A percentile compares a stretch with the other conserved stretches of the same genome.
These are phyloP conservation scores for Phrynocephalus versicolor DNA, from an alignment of 2,113 vertebrate genomes.

Conservation along the genomic window DNA sequence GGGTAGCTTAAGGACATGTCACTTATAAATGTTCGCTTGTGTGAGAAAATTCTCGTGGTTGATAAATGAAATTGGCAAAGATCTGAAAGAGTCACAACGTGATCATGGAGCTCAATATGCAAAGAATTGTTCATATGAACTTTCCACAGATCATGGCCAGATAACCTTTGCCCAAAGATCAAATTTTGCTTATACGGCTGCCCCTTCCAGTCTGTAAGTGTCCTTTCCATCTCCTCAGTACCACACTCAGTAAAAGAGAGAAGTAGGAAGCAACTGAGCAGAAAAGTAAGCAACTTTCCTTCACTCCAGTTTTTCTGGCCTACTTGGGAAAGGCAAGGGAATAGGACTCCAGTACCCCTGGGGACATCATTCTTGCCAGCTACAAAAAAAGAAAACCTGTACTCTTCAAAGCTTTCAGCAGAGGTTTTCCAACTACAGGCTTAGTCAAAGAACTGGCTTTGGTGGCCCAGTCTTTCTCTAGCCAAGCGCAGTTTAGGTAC, in stretches of 20 bases:
- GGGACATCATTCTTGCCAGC: neutral
- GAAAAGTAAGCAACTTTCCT: no score
- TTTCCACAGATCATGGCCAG: neutral
- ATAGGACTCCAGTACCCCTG: no score
- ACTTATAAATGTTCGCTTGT: neutral
- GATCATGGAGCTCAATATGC: neutral
- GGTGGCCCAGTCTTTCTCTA: no score
- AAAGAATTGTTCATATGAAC: neutral
- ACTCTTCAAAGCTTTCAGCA: no score
- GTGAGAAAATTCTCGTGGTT: neutral
- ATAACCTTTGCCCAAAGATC: no score
- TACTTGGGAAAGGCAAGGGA: no score
- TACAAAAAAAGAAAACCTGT: neutral
- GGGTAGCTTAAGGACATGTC: neutral
- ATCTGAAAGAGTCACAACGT: neutral
- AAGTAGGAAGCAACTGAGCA: neutral
- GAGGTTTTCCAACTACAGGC: no score
- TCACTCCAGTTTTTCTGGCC: no score
- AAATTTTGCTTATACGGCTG: no score
- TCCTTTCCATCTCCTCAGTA: neutral
- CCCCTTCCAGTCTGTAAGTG: neutral
- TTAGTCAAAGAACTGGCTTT: no score
- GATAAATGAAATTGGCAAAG: neutral
- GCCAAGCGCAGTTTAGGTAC: no score
- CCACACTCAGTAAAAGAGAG: neutral